phyloP scores from a whole-genome alignment of 2,113 vertebrate genomes.

The Pangasianodon gigas region DNA sequence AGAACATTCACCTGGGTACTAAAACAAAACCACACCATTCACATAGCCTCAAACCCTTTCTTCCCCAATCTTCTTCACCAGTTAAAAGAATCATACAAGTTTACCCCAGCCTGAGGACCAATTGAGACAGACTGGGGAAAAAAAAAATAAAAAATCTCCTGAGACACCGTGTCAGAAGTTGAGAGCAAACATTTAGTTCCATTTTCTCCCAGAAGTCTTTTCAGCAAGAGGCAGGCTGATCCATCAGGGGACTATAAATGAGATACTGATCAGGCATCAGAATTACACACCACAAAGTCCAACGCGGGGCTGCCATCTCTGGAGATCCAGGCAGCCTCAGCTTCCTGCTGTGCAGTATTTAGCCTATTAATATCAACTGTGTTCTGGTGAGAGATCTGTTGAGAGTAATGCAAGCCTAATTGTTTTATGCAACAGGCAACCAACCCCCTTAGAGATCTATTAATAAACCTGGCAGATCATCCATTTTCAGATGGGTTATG shows the following conservation, averaged over 20 bases:
- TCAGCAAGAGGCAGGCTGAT: constrained; percentile 41
- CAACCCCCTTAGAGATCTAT: constrained; percentile 51
- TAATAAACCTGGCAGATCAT: constrained; percentile 53
- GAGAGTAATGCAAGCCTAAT: constrained; percentile 55
- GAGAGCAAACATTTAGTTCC: constrained; percentile 37
- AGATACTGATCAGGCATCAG: constrained; percentile 49
- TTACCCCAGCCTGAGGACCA: background rate
- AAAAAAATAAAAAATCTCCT: background rate
- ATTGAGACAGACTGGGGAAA: background rate
- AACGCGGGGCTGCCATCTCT: constrained; percentile 39
- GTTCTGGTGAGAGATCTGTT: constrained; percentile 53
- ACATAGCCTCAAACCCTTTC: background rate
- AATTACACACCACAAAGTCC: constrained; percentile 38
- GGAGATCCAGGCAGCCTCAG: constrained; percentile 49
- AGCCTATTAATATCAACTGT: constrained; percentile 54
- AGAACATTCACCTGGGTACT: background rate
- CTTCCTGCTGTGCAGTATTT: constrained; percentile 49
- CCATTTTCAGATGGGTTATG: constrained; percentile 56
- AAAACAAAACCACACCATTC: background rate
- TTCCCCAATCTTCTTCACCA: background rate
- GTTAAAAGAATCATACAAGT: background rate
- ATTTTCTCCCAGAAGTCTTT: constrained; percentile 44
- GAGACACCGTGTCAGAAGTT: constrained; percentile 36
- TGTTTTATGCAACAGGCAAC: constrained; percentile 58
- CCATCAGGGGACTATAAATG: constrained; percentile 42